Percentiles rank a stretch among this genome's conserved stretches.
Evolutionary conservation across 1,140 invertebrate genomes (phyloP).

Genomic region (Drosophila eugracilis): DNA sequence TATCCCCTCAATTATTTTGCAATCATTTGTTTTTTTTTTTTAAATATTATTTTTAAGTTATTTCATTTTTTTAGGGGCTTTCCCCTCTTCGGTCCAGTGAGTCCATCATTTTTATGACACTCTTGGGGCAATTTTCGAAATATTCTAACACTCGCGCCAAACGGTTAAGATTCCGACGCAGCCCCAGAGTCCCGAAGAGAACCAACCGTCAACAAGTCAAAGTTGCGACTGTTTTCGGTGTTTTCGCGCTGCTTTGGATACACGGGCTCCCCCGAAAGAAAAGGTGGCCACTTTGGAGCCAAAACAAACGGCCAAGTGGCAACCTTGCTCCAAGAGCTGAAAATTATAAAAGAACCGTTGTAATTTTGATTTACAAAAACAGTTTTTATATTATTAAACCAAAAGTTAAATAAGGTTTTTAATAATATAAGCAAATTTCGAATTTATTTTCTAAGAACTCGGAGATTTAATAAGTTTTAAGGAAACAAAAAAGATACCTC

Average conservation of each 20-base stretch:
- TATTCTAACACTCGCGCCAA: slow-evolving; percentile 36
- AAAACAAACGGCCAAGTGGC: slow-evolving; percentile 2
- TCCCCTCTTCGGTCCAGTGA: slow-evolving; percentile 15
- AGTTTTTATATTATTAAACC: too few relatives aligned
- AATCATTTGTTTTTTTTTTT: background rate
- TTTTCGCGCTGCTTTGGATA: slow-evolving; percentile 11
- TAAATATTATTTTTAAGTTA: background rate
- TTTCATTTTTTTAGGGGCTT: slow-evolving; percentile 10
- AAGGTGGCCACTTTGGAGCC: slow-evolving; percentile 8
- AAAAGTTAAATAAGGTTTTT: too few relatives aligned
- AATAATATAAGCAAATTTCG: too few relatives aligned
- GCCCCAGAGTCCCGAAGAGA: slow-evolving; percentile 10
- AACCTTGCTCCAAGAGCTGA: slow-evolving; percentile 2
- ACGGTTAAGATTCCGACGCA: background rate
- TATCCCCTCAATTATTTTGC: slow-evolving; percentile 1
- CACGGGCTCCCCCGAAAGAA: background rate
- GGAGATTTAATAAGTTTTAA: too few relatives aligned
- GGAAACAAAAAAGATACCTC: too few relatives aligned
- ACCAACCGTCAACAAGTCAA: slow-evolving; percentile 59
- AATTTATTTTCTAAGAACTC: too few relatives aligned
- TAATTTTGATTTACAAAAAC: background rate
- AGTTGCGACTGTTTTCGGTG: slow-evolving; percentile 50
- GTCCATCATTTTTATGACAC: slow-evolving; percentile 13
- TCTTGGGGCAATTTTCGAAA: slow-evolving; percentile 17
- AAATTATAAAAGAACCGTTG: background rate